Conservation (phyloP, 2,113 vertebrate species). For the Alces alces region DNA sequence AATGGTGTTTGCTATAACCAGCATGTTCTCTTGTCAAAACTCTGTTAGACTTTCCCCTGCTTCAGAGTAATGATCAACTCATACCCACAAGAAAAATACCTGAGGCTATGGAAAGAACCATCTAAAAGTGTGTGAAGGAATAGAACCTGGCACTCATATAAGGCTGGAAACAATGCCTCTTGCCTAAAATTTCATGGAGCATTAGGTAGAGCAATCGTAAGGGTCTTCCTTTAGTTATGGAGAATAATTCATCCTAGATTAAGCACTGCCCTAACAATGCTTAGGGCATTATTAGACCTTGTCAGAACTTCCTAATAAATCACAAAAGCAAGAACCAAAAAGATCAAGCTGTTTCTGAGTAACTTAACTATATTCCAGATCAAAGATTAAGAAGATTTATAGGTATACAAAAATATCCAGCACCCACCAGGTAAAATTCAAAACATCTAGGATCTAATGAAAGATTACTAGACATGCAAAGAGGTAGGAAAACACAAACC, state of each 20-base stretch:
- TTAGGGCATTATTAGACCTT: not conserved
- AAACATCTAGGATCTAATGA: not conserved
- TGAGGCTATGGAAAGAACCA: not conserved
- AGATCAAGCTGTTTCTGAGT: not conserved
- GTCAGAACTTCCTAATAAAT: not conserved
- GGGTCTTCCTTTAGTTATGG: not conserved
- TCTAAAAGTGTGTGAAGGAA: not conserved
- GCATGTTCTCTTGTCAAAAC: not conserved
- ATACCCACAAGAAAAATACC: not conserved
- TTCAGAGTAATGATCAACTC: not conserved
- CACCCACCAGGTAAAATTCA: constrained; percentile 10
- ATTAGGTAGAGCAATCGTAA: too few relatives aligned
- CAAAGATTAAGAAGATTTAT: not conserved
- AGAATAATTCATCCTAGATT: not conserved
- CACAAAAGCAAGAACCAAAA: not conserved
- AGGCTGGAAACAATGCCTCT: not conserved
- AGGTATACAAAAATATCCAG: constrained; percentile 10
- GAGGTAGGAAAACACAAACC: not conserved
- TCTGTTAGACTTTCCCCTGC: not conserved
- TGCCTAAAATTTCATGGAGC: not conserved
- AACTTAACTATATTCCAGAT: not conserved
- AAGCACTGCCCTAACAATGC: not conserved
- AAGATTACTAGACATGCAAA: not conserved
- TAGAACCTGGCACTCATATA: not conserved
- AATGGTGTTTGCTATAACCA: not conserved